These are phyloP conservation scores for Typhlichthys subterraneus DNA, from an alignment of 2,797 vertebrate genomes.

Conservation along the genomic window DNA sequence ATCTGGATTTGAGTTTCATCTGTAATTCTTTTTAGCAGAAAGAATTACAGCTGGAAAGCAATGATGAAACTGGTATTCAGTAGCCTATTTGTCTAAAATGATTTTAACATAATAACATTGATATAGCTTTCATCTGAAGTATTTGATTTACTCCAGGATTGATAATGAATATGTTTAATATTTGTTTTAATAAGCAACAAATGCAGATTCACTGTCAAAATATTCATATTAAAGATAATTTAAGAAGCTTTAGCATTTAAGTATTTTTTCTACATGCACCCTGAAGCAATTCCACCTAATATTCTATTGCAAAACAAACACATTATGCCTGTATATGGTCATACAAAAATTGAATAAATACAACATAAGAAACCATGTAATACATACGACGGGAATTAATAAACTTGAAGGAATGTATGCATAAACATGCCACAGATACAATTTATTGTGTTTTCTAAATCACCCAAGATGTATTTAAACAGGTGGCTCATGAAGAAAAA, in stretches of 20 bases:
- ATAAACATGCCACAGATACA: constrained; percentile 14
- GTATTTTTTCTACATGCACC: neutral
- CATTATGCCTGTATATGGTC: constrained; percentile 28
- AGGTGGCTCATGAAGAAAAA: neutral
- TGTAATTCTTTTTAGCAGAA: neutral
- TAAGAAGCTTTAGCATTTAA: too few relatives aligned
- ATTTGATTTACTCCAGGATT: too few relatives aligned
- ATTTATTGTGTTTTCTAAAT: constrained; percentile 2
- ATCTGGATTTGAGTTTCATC: neutral
- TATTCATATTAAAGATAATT: too few relatives aligned
- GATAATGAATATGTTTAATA: too few relatives aligned
- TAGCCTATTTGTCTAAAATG: too few relatives aligned
- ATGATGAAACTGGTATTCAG: constrained; percentile 5
- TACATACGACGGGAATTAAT: constrained; percentile 17
- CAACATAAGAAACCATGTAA: constrained; percentile 14
- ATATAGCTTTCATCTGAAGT: too few relatives aligned
- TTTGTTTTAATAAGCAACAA: too few relatives aligned
- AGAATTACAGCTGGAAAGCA: neutral
- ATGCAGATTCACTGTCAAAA: too few relatives aligned
- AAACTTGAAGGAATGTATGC: constrained; percentile 23
- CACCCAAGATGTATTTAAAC: neutral
- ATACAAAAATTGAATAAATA: constrained; percentile 23
- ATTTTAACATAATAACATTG: too few relatives aligned
- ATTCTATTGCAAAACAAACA: constrained; percentile 32
- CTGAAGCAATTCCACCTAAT: constrained; percentile 25